Evolutionary conservation across 2,797 vertebrate species (phyloP).

Genomic region (Siniperca scherzeri): DNA sequence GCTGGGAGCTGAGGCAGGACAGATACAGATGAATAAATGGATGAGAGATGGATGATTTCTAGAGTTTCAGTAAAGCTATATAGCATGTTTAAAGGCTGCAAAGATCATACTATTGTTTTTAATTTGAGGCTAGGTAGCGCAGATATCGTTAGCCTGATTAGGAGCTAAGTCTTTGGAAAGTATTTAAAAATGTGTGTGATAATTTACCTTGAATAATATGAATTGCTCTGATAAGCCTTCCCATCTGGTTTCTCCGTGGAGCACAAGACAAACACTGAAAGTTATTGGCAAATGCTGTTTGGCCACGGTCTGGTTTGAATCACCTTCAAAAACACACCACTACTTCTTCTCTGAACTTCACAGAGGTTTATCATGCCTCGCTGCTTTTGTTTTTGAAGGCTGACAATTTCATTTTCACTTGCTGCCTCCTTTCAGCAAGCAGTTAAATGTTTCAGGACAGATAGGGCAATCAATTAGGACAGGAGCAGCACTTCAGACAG

Average conservation of each 20-base stretch:
- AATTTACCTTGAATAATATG: slow-evolving; percentile 5
- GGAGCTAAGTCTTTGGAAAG: neutral
- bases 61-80: slow-evolving; percentile 24
- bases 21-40: slow-evolving; percentile 41
- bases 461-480: slow-evolving; percentile 15
- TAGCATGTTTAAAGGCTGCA: neutral
- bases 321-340: slow-evolving; percentile 36
- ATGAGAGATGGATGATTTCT: slow-evolving; percentile 43
- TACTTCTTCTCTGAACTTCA: neutral
- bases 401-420: slow-evolving; percentile 40
- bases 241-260: slow-evolving; percentile 28
- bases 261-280: neutral
- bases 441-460: slow-evolving; percentile 27
- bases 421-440: slow-evolving; percentile 38
- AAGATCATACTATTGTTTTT: slow-evolving; percentile 20
- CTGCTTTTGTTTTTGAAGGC: slow-evolving; percentile 53
- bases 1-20: slow-evolving; percentile 30
- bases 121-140: neutral
- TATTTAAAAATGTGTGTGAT: neutral
- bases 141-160: neutral
- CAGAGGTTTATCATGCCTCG: slow-evolving; percentile 19
- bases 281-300: slow-evolving; percentile 8
- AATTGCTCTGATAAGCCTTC: slow-evolving; percentile 23
- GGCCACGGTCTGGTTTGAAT: slow-evolving; percentile 60
- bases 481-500: neutral